phyloP scores from a whole-genome alignment of 2,113 vertebrate species.

The Chaetodon auriga region DNA sequence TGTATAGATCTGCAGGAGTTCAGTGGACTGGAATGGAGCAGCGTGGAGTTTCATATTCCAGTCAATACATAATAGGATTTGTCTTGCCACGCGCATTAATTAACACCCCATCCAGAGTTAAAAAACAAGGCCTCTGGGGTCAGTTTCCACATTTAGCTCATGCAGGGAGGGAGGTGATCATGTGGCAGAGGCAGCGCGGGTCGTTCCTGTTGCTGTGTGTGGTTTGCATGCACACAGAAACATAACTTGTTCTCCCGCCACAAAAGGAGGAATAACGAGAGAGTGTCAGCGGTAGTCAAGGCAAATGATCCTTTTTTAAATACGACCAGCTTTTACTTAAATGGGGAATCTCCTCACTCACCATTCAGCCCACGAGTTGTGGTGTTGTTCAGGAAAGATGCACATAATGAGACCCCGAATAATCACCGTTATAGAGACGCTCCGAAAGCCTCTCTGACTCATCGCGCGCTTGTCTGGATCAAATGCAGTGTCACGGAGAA shows the following conservation, averaged over 20 bases:
- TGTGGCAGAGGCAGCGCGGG: background rate
- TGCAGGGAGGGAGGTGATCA: conserved; percentile 19
- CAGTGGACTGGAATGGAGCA: conserved; percentile 22
- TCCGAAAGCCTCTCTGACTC: conserved; percentile 51
- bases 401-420: conserved; percentile 35
- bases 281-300: background rate
- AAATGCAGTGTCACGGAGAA: conserved; percentile 23
- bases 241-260: background rate
- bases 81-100: conserved; percentile 45
- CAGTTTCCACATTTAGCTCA: conserved; percentile 20
- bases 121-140: conserved; percentile 39
- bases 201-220: background rate
- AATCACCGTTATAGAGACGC: conserved; percentile 32
- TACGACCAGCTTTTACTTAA: background rate
- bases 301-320: background rate
- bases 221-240: background rate
- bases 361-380: background rate
- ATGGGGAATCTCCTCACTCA: conserved; percentile 6
- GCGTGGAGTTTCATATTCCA: conserved; percentile 42
- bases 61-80: conserved; percentile 52
- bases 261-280: background rate
- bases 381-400: background rate
- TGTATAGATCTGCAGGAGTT: conserved; percentile 46
- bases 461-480: conserved; percentile 45
- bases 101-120: conserved; percentile 46